These are phyloP conservation scores for Merodon equestris DNA, from an alignment of 2,888 invertebrate species.

Conservation along the genomic window DNA sequence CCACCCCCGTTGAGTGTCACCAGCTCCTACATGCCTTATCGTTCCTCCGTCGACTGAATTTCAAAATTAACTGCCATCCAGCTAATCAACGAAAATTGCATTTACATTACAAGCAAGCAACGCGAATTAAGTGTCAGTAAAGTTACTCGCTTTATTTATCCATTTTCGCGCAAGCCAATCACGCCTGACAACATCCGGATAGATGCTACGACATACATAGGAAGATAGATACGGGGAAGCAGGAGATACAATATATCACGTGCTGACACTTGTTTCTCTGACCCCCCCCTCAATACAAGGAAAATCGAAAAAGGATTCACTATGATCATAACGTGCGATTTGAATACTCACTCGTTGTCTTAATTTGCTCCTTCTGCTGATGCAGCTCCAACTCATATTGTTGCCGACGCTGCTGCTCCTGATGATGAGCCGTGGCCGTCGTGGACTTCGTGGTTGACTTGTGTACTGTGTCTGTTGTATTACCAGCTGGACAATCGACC, in stretches of 20 bases:
- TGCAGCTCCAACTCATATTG: no score
- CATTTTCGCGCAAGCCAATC: neutral
- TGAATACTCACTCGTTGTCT: constrained; percentile 51
- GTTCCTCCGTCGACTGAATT: no score
- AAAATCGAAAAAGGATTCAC: neutral
- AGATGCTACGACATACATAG: no score
- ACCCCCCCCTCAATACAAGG: neutral
- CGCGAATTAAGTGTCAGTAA: constrained; percentile 53
- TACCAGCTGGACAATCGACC: constrained; percentile 86
- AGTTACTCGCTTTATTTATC: constrained; percentile 30
- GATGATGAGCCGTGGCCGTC: constrained; percentile 60
- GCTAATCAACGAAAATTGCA: constrained; percentile 54
- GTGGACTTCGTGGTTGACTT: constrained; percentile 74
- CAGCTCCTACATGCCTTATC: no score
- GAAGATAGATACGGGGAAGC: no score
- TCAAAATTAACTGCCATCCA: constrained; percentile 26
- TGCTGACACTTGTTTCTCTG: no score
- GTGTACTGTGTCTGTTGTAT: constrained; percentile 81
- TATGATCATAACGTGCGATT: constrained; percentile 2
- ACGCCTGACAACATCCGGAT: no score
- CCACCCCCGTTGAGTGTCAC: no score
- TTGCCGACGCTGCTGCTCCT: constrained; percentile 14
- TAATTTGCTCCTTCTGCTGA: constrained; percentile 57
- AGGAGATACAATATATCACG: no score
- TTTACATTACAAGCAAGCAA: constrained; percentile 30